Evolutionary conservation across 2,888 invertebrate species (phyloP).

Genomic region (Deroplatys truncata): DNA sequence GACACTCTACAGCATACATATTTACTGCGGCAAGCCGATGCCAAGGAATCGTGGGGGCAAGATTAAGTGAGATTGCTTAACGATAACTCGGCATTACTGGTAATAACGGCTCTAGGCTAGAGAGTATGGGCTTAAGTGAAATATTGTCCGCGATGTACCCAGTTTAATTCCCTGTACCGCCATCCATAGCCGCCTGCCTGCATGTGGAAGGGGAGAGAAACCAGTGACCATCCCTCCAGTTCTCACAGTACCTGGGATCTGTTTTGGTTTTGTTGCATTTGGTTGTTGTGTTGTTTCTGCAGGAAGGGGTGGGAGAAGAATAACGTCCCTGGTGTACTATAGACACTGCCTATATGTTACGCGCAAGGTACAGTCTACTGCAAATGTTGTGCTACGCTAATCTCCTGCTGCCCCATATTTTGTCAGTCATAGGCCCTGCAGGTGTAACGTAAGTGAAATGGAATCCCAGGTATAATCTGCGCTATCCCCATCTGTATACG

Average conservation of each 20-base stretch:
- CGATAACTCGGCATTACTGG: conserved; percentile 5
- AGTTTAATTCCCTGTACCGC: conserved; percentile 18
- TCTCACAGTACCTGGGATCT: conserved; percentile 17
- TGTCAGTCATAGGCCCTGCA: neutral
- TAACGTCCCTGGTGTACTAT: conserved; percentile 13
- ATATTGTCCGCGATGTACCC: conserved; percentile 15
- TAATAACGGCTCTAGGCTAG: neutral
- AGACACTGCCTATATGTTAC: neutral
- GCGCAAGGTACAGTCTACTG: neutral
- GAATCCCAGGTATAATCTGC: neutral
- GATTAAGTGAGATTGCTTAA: neutral
- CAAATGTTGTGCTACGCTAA: neutral
- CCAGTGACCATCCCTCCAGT: neutral
- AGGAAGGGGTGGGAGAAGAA: neutral
- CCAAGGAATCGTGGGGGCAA: neutral
- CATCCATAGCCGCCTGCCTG: neutral
- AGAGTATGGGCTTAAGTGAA: conserved; percentile 3
- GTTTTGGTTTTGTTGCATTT: conserved; percentile 14
- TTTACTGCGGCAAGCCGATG: neutral
- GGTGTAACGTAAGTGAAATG: neutral
- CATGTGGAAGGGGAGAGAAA: neutral
- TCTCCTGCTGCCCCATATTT: neutral
- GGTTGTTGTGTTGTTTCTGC: neutral
- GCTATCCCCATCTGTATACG: neutral
- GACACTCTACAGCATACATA: neutral